phyloP scores from a whole-genome alignment of 2,113 vertebrate species.

The Zeus faber region DNA sequence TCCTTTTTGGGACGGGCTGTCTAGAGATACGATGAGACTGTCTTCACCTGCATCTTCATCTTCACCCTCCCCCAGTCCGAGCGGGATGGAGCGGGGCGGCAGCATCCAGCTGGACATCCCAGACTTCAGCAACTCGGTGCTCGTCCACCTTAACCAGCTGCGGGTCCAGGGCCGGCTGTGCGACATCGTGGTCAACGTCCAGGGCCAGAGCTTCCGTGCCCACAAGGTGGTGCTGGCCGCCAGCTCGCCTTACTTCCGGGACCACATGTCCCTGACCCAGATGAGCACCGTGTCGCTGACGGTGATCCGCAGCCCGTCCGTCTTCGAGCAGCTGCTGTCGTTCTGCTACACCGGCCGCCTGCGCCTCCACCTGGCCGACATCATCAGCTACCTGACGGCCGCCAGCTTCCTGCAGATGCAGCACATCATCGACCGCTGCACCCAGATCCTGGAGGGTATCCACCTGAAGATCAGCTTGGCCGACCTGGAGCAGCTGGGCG shows the following conservation, averaged over 20 bases:
- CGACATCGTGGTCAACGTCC: conserved; percentile 95
- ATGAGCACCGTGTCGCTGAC: conserved; percentile 97
- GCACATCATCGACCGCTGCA: conserved; percentile 98
- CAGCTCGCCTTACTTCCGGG: conserved; percentile 98
- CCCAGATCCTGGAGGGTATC: conserved; percentile 95
- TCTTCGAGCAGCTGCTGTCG: conserved; percentile 95
- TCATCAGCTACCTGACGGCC: conserved; percentile 96
- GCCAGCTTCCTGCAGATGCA: conserved; percentile 99
- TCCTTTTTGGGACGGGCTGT: too few species aligned
- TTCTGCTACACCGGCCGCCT: conserved; percentile 97
- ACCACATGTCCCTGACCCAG: conserved; percentile 98
- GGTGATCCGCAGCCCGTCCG: conserved; percentile 92
- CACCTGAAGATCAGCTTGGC: conserved; percentile 94
- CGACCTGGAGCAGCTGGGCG: conserved; percentile 82
- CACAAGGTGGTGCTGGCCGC: conserved; percentile 98
- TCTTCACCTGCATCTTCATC: too few species aligned
- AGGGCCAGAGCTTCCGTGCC: conserved; percentile 94
- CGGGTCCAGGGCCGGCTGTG: conserved; percentile 96
- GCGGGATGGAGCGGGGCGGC: conserved; percentile 91
- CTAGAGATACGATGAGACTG: too few species aligned
- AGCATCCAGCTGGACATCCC: conserved; percentile 97
- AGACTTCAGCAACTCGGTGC: conserved; percentile 97
- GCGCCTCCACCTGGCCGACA: conserved; percentile 92
- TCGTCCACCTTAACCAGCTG: conserved; percentile 94
- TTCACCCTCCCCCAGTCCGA: too few species aligned